A percentile compares a stretch with the other conserved stretches of the same genome.
Conservation (phyloP, 2,113 vertebrate species). For the Hydrolagus affinis region DNA sequence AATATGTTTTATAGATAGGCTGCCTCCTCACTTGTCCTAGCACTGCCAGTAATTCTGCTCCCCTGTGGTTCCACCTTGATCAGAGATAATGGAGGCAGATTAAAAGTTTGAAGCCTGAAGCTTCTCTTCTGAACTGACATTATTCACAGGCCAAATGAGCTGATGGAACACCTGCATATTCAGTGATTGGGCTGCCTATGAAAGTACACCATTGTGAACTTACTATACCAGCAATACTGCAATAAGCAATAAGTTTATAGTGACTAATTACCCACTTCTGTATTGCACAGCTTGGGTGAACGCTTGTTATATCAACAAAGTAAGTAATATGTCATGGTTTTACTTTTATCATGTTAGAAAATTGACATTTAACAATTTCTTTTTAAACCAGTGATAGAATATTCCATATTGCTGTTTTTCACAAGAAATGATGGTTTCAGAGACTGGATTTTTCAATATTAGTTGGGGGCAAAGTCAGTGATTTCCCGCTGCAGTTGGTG, state of each 20-base stretch:
- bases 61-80: slow-evolving; percentile 62
- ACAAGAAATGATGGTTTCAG: too few species aligned
- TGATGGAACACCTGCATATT: slow-evolving; percentile 48
- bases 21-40: slow-evolving; percentile 60
- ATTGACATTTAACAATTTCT: neutral
- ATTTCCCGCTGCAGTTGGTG: too few species aligned
- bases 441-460: too few species aligned
- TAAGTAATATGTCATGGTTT: neutral
- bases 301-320: neutral
- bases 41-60: slow-evolving; percentile 58
- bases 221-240: slow-evolving; percentile 46
- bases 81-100: slow-evolving; percentile 65
- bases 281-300: neutral
- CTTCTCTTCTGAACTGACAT: slow-evolving; percentile 59
- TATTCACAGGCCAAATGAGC: slow-evolving; percentile 64
- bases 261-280: slow-evolving; percentile 67
- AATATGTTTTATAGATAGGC: slow-evolving; percentile 67
- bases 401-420: too few species aligned
- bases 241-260: slow-evolving; percentile 67
- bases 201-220: slow-evolving; percentile 52
- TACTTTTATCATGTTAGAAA: neutral
- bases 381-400: too few species aligned
- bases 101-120: slow-evolving; percentile 63
- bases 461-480: too few species aligned
- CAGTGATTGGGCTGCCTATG: slow-evolving; percentile 42